Conservation (phyloP, 2,797 vertebrate species). For the Echiichthys vipera region DNA sequence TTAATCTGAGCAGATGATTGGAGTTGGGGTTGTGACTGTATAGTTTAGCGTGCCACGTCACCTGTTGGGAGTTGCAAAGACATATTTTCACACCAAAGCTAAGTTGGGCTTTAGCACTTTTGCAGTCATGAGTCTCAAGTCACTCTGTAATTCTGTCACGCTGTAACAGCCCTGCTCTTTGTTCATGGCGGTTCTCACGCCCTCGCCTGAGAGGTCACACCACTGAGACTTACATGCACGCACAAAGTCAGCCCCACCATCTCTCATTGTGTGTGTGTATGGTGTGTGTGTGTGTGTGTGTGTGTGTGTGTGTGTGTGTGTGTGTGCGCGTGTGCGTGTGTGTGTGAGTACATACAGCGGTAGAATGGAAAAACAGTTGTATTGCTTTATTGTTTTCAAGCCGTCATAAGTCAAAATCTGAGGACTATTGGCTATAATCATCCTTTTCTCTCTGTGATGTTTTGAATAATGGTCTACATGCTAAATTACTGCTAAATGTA, state of each 20-base stretch:
- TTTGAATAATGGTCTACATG: slow-evolving; percentile 36
- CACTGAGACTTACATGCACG: slow-evolving; percentile 54
- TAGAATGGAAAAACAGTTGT: neutral
- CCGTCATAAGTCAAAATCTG: slow-evolving; percentile 29
- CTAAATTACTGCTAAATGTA: slow-evolving; percentile 20
- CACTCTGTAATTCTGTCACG: slow-evolving; percentile 80
- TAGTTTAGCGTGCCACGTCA: slow-evolving; percentile 35
- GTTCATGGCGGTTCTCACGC: slow-evolving; percentile 77
- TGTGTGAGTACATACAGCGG: neutral
- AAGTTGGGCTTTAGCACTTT: slow-evolving; percentile 60
- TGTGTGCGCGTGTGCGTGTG: neutral
- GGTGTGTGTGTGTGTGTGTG: neutral
- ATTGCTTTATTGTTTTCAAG: slow-evolving; percentile 17
- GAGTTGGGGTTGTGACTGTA: neutral
- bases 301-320: neutral
- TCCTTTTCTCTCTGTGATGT: slow-evolving; percentile 23
- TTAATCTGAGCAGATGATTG: neutral
- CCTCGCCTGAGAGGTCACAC: slow-evolving; percentile 72
- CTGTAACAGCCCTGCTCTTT: slow-evolving; percentile 74
- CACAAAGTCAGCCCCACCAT: slow-evolving; percentile 63
- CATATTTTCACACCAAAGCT: slow-evolving; percentile 51
- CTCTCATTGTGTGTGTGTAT: slow-evolving; percentile 38
- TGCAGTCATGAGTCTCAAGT: slow-evolving; percentile 67
- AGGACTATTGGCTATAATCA: slow-evolving; percentile 8
- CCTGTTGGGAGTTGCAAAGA: slow-evolving; percentile 46